Evolutionary conservation across 2,797 vertebrate species (phyloP).

Genomic region (Dipus sagitta): DNA sequence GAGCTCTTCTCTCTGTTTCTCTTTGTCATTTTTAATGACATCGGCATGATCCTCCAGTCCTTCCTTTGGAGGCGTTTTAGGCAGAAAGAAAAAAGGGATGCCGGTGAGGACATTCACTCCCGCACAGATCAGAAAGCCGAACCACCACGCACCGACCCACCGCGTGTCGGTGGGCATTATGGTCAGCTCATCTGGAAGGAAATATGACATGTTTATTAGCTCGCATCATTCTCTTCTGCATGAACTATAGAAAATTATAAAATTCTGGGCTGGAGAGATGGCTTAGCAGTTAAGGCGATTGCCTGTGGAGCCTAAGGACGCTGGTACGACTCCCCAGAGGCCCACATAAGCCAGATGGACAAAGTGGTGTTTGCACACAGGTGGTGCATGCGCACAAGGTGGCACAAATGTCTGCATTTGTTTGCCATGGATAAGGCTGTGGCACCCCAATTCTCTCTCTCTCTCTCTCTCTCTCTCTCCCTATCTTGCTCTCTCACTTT

Average conservation of each 20-base stretch:
- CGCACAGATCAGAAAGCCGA: conserved; percentile 92
- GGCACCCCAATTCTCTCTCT: no score
- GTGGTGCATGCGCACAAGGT: no score
- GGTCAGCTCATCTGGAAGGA: conserved; percentile 89
- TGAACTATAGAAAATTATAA: background rate
- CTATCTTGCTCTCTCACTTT: no score
- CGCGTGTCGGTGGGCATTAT: conserved; percentile 91
- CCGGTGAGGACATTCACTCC: conserved; percentile 88
- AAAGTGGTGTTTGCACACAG: no score
- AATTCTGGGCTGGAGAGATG: background rate
- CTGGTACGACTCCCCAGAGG: no score
- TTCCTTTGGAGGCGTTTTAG: conserved; percentile 90
- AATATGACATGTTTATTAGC: conserved; percentile 39
- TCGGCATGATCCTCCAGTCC: conserved; percentile 68
- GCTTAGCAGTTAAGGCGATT: no score
- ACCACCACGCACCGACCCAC: conserved; percentile 95
- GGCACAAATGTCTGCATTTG: no score
- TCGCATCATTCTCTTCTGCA: background rate
- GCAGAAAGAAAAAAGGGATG: conserved; percentile 93
- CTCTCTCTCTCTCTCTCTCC: background rate
- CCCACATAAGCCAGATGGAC: no score
- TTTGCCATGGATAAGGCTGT: no score
- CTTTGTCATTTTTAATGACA: conserved; percentile 34
- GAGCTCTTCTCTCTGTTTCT: conserved; percentile 18
- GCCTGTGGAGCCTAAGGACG: no score